phyloP scores from a whole-genome alignment of 2,888 invertebrate species.

The Thereva nobilitata region DNA sequence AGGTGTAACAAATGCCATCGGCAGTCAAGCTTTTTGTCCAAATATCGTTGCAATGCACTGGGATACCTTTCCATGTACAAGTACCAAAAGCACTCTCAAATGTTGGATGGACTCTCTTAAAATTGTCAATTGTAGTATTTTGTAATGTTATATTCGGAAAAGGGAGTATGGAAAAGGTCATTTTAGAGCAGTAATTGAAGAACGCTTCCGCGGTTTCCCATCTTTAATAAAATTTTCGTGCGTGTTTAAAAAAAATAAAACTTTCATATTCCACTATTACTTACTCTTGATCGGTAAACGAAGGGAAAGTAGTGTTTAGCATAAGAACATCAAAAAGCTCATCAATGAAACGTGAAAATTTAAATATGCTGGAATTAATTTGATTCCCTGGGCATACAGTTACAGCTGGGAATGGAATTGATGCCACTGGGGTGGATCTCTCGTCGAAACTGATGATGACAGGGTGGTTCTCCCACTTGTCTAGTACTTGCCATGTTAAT shows the following conservation, averaged over 20 bases:
- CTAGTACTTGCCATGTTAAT: slow-evolving; percentile 26
- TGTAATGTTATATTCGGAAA: not conserved
- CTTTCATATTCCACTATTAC: not conserved
- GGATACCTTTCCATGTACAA: slow-evolving; percentile 24
- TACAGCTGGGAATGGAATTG: slow-evolving; percentile 36
- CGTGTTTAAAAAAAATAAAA: too few relatives aligned
- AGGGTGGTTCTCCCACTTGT: slow-evolving; percentile 35
- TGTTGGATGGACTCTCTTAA: not conserved
- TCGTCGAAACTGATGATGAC: slow-evolving; percentile 34
- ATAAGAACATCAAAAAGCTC: slow-evolving; percentile 1
- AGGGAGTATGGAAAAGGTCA: too few relatives aligned
- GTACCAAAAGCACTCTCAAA: slow-evolving; percentile 19
- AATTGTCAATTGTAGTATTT: slow-evolving; percentile 17
- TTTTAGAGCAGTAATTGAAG: too few relatives aligned
- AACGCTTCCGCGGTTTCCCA: too few relatives aligned
- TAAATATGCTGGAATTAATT: slow-evolving; percentile 15
- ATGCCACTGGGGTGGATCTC: slow-evolving; percentile 20
- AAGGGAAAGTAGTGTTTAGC: not conserved
- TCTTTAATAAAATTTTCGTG: too few relatives aligned
- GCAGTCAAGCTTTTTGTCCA: slow-evolving; percentile 23
- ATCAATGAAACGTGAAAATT: slow-evolving; percentile 22
- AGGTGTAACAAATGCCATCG: slow-evolving; percentile 34
- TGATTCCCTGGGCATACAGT: slow-evolving; percentile 39
- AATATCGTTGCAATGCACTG: slow-evolving; percentile 12
- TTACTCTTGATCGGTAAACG: not conserved